Conservation (phyloP, 2,797 vertebrate genomes). For the Pseudochirops cupreus region DNA sequence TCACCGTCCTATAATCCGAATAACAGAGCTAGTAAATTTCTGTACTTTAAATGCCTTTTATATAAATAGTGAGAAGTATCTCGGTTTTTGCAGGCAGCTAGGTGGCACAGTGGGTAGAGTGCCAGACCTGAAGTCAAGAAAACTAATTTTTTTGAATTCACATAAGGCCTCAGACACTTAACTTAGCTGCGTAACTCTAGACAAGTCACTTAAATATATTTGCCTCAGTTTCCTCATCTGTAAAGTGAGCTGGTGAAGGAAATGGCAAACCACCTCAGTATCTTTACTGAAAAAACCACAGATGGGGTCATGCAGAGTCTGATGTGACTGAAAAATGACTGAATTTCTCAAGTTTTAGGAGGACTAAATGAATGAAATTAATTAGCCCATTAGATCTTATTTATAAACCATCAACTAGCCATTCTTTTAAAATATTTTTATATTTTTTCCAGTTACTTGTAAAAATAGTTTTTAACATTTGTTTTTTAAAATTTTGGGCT, state of each 20-base stretch:
- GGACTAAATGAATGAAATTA: not conserved
- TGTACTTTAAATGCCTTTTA: not conserved
- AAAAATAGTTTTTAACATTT: not conserved
- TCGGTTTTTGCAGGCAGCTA: not conserved
- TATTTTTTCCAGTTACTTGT: not conserved
- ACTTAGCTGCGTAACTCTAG: not conserved
- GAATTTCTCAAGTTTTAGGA: not conserved
- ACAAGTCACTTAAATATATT: not conserved
- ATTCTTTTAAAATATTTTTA: not conserved
- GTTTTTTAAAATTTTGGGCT: not conserved
- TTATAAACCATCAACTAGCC: not conserved
- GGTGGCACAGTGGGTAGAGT: not conserved
- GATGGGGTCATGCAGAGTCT: not conserved
- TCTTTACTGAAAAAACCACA: not conserved
- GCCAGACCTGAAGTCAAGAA: not conserved
- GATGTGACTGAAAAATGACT: not conserved
- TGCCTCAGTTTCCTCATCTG: not conserved
- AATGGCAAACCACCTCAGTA: not conserved
- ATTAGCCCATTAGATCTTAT: not conserved
- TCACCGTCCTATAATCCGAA: not conserved
- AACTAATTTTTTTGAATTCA: not conserved
- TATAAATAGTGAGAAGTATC: not conserved
- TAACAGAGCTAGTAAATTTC: not conserved
- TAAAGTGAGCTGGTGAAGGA: not conserved
- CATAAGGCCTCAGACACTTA: not conserved